Base-by-base conservation (phyloP, 2,888 invertebrate species). In the Gryllus longicercus region DNA sequence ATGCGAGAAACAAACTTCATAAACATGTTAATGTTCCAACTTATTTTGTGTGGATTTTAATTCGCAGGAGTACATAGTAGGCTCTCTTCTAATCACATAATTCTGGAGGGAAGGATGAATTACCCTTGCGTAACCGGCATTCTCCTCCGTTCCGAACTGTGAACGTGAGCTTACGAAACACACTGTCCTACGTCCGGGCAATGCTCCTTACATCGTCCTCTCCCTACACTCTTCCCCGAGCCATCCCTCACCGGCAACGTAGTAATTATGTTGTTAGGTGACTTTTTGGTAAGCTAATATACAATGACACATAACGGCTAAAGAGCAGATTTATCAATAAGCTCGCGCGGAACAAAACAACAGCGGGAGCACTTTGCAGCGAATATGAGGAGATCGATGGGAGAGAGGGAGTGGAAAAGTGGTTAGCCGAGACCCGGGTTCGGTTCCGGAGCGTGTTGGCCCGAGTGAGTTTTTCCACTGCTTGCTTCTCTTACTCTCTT, bases 231-330 rank as follows among this genome's bases (percentile, higher is more conserved):
- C 63, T 63, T 14, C 16, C 14, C 16, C 63, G n/a, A 63, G 63
- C n/a, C 63, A n/a, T 63, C 14, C 16, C 63, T 63, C 63, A 63
- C 16, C 63, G 12, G 4, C n/a, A n/a, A 63, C 63, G 8, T 8
- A 5, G 63, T 63, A 63, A 63, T 63, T 63, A 63, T 63, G 63
- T 63, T 63, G 63, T 63, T 63, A 63, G 63, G n/a, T 63, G 63
- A 63, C 16, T 63, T n/a, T 63, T n/a, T n/a, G 63, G n/a, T 63
- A n/a, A 18, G n/a, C 63, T 63, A 63, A 63, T 63, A 14, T 8
- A 63, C 63, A 63, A n/a, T 63, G 63, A 63, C 63, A 63, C 63
- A 14, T n/a, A n/a, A 38, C 38, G 38, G 38, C 38, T 38, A 38
- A 38, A 38, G 38, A 38, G 38, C 38, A 38, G 38, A 38, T 38